These are phyloP conservation scores for Lophochroa leadbeateri DNA, from an alignment of 2,113 vertebrate species.

Conservation along the genomic window DNA sequence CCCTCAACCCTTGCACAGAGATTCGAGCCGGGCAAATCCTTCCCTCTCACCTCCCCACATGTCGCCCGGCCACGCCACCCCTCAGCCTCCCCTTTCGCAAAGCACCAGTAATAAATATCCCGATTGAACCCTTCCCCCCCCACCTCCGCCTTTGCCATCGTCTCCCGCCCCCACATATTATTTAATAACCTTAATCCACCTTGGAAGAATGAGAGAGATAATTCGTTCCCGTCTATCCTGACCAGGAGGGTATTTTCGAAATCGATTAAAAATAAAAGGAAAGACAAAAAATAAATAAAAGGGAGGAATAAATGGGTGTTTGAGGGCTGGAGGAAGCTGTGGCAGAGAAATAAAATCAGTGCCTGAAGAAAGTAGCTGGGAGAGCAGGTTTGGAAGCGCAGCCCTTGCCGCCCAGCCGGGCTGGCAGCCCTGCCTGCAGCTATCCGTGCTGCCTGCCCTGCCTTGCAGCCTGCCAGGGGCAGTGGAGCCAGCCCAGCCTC, in stretches of 20 bases:
- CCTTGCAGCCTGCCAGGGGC: not conserved
- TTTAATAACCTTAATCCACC: slow-evolving; percentile 63
- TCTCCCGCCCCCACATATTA: not conserved
- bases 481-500: not conserved
- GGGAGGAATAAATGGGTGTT: accelerated
- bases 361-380: not conserved
- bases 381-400: not conserved
- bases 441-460: not conserved
- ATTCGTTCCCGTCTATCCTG: slow-evolving; percentile 26
- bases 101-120: no score
- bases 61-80: no score
- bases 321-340: not conserved
- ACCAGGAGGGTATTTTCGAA: slow-evolving; percentile 33
- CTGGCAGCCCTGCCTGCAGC: not conserved
- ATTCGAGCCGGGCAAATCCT: no score
- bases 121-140: no score
- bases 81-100: no score
- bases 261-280: not conserved
- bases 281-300: accelerated
- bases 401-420: not conserved
- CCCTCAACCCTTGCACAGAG: no score
- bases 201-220: slow-evolving; percentile 55
- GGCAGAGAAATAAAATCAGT: not conserved
- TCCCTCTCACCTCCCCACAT: no score
- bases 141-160: no score